These are phyloP conservation scores for Scaptomyza caliginosa DNA, from an alignment of 2,888 invertebrate genomes.

Conservation along the genomic window DNA sequence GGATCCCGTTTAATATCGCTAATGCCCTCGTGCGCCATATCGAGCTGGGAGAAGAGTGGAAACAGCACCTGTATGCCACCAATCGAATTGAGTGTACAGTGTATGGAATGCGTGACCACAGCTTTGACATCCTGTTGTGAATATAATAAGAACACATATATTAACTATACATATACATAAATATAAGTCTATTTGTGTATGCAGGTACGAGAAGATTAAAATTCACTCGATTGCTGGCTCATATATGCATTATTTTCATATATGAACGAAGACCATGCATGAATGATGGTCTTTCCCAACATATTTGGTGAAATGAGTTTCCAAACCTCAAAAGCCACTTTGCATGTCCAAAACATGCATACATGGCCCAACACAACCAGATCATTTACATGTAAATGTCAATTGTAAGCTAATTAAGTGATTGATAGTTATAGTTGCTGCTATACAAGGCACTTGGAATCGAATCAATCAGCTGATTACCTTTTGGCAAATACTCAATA, in stretches of 20 bases:
- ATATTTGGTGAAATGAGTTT: neutral
- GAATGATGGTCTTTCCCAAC: neutral
- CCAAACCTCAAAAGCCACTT: conserved; percentile 4
- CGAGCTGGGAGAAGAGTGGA: conserved; percentile 98
- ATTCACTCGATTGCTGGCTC: neutral
- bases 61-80: conserved; percentile 99
- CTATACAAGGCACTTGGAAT: neutral
- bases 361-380: neutral
- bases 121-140: conserved; percentile 97
- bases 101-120: conserved; percentile 99
- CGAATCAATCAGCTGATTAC: neutral
- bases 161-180: neutral
- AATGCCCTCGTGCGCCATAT: conserved; percentile 94
- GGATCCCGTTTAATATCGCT: conserved; percentile 94
- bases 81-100: conserved; percentile 99
- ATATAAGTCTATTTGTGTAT: neutral
- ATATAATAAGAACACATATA: neutral
- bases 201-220: neutral
- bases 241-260: too few species aligned
- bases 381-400: neutral
- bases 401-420: neutral
- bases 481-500: too few species aligned
- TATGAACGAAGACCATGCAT: too few species aligned
- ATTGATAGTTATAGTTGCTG: neutral
- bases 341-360: neutral